Conservation (phyloP, 2,113 vertebrate species). For the Pyrgilauda ruficollis region DNA sequence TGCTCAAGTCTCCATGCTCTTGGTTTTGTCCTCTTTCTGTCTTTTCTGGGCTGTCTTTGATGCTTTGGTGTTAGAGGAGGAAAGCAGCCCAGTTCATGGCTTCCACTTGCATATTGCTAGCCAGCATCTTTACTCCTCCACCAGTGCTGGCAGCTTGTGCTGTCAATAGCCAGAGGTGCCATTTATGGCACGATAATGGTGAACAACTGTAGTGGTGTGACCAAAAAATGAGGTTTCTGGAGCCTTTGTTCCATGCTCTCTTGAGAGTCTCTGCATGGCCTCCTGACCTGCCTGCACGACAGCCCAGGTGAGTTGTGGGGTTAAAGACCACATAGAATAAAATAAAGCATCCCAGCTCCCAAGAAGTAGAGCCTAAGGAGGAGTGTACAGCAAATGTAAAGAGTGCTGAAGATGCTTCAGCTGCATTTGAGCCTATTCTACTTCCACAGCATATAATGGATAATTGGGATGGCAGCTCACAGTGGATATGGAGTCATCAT, state of each 20-base stretch:
- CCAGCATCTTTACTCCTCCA: neutral
- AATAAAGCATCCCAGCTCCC: neutral
- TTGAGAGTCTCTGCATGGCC: neutral
- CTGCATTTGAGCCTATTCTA: neutral
- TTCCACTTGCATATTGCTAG: neutral
- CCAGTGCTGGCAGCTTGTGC: neutral
- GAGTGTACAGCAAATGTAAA: neutral
- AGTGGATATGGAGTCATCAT: neutral
- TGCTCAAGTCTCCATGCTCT: neutral
- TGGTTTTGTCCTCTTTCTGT: neutral
- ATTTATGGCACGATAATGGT: neutral
- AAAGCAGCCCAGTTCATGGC: neutral
- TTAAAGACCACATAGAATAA: neutral
- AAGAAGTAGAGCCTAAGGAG: neutral
- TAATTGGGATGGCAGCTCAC: neutral
- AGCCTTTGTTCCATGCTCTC: neutral
- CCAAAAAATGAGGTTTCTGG: neutral
- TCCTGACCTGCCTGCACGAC: neutral
- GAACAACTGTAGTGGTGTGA: neutral
- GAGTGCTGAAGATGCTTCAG: neutral
- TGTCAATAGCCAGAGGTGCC: neutral
- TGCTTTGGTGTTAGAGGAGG: neutral
- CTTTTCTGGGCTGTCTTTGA: neutral
- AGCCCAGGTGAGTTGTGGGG: neutral
- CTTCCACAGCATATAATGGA: neutral